These are phyloP conservation scores for Manis crassicaudata DNA, from an alignment of 2,797 vertebrate genomes.

Conservation along the genomic window DNA sequence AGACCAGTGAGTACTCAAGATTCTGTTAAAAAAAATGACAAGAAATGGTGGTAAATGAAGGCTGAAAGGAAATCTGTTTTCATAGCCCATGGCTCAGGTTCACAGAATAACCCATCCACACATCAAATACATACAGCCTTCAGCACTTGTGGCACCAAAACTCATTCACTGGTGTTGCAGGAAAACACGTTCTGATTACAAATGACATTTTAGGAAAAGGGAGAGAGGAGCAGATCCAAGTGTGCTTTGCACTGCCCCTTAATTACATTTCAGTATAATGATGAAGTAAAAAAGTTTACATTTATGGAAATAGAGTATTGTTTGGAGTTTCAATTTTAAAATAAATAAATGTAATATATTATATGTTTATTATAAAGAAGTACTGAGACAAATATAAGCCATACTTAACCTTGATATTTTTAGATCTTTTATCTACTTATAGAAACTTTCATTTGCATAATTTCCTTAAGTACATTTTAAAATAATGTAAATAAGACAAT, in stretches of 20 bases:
- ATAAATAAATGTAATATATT: neutral
- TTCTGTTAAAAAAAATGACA: neutral
- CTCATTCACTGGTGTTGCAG: neutral
- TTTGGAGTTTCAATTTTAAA: conserved; percentile 23
- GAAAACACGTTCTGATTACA: neutral
- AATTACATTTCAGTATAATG: neutral
- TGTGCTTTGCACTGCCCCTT: neutral
- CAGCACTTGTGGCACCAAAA: neutral
- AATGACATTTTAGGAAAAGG: neutral
- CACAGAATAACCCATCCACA: neutral
- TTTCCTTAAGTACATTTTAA: neutral
- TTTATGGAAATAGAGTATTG: neutral
- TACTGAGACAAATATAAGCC: neutral
- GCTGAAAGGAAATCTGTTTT: neutral
- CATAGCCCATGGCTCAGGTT: neutral
- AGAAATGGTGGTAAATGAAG: neutral
- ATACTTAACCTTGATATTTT: neutral
- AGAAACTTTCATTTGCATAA: neutral
- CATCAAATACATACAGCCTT: neutral
- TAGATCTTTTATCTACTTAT: neutral
- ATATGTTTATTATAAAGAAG: neutral
- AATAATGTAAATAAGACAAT: neutral
- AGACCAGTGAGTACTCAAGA: neutral
- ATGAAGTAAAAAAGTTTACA: neutral
- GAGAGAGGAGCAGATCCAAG: neutral